These are phyloP conservation scores for Drosophila algonquin DNA, from an alignment of 2,888 invertebrate species.

Conservation along the genomic window DNA sequence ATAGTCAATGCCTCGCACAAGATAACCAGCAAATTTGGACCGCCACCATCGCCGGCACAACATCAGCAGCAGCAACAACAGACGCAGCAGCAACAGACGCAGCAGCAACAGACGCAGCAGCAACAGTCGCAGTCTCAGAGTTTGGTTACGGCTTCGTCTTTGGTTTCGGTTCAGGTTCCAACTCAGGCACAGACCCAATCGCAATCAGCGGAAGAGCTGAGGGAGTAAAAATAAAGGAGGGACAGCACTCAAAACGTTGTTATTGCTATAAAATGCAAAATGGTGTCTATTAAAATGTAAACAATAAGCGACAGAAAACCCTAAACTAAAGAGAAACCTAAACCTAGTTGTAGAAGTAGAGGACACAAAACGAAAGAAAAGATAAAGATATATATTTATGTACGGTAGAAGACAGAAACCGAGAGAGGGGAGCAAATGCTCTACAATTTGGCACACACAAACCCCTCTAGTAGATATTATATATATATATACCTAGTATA, in stretches of 20 bases:
- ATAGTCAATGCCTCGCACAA: constrained; percentile 84
- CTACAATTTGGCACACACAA: constrained; percentile 8
- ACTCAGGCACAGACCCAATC: not conserved
- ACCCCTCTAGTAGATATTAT: constrained; percentile 41
- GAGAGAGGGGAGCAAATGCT: not conserved
- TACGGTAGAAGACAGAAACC: constrained; percentile 9
- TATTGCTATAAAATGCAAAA: constrained; percentile 61
- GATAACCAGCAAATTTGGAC: constrained; percentile 84
- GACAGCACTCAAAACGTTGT: constrained; percentile 58
- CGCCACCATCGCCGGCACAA: constrained; percentile 68
- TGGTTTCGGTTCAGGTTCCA: constrained; percentile 1
- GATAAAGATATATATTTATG: constrained; percentile 30
- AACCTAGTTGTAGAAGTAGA: constrained; percentile 20
- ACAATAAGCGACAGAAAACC: constrained; percentile 10
- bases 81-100: constrained; percentile 26
- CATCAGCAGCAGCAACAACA: constrained; percentile 31
- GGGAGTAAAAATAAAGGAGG: constrained; percentile 8
- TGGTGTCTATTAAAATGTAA: constrained; percentile 68
- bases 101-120: constrained; percentile 19
- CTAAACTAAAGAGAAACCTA: constrained; percentile 9
- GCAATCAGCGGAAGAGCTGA: constrained; percentile 21
- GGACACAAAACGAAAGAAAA: constrained; percentile 19
- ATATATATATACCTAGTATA: constrained; percentile 38
- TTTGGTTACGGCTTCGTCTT: constrained; percentile 16
- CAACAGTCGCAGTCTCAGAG: constrained; percentile 27